A percentile compares a stretch with the other conserved stretches of the same genome.
Evolutionary conservation across 2,113 vertebrate species (phyloP).

Genomic region (Stigmatopora nigra): DNA sequence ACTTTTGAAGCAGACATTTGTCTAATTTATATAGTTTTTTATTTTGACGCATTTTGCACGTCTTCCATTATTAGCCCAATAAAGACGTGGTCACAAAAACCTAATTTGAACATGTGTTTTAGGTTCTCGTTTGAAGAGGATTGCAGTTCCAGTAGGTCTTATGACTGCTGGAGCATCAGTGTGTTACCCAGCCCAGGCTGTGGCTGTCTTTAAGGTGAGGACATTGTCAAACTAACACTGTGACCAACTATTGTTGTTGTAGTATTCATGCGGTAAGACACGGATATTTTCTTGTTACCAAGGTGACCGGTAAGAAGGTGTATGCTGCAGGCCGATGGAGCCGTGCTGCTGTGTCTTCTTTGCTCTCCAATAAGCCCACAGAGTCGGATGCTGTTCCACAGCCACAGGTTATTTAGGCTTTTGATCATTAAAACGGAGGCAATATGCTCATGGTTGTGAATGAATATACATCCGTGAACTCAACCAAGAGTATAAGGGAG

Average conservation of each 20-base stretch:
- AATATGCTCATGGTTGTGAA: not conserved
- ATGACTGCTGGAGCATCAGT: constrained; percentile 73
- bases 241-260: not conserved
- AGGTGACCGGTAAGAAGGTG: constrained; percentile 64
- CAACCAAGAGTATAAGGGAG: not conserved
- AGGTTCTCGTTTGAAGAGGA: constrained; percentile 80
- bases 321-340: constrained; percentile 64
- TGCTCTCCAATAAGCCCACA: constrained; percentile 58
- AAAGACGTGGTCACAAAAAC: not conserved
- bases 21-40: no score
- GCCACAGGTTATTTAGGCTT: constrained; percentile 36
- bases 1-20: no score
- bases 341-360: constrained; percentile 58
- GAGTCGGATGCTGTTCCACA: constrained; percentile 17
- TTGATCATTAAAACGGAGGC: not conserved
- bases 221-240: not conserved
- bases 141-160: constrained; percentile 74
- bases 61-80: no score
- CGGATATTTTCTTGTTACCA: not conserved
- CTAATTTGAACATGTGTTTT: constrained; percentile 15
- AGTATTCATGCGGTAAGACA: not conserved
- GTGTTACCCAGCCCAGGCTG: constrained; percentile 81
- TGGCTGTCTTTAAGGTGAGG: constrained; percentile 78
- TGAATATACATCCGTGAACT: not conserved
- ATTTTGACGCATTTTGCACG: no score